These are phyloP conservation scores for Montipora capricornis DNA, from an alignment of 64 coral and sea anemone genomes.

Conservation along the genomic window DNA sequence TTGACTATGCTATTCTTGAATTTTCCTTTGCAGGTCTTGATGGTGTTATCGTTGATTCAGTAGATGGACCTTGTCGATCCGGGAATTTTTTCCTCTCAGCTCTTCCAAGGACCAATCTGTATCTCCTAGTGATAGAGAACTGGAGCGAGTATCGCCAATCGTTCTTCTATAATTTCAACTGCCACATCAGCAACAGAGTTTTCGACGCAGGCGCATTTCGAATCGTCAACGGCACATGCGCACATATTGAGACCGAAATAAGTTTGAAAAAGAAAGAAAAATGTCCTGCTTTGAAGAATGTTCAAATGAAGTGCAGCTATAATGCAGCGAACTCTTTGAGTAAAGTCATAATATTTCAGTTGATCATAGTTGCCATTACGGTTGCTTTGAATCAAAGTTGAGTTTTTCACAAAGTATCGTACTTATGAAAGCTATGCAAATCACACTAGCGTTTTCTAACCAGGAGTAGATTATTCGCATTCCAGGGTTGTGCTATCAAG, in stretches of 20 bases:
- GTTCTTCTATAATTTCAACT: conserved; percentile 98
- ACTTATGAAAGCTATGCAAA: neutral
- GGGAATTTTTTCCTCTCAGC: conserved; percentile 88
- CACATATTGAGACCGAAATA: conserved; percentile 86
- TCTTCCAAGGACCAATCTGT: conserved; percentile 90
- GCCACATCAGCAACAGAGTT: conserved; percentile 91
- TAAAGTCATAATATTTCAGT: neutral
- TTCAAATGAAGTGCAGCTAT: conserved; percentile 90
- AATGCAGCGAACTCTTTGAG: conserved; percentile 46
- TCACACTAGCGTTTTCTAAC: no score
- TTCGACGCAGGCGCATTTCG: conserved; percentile 97
- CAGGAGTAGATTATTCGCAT: no score
- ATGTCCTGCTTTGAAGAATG: conserved; percentile 84
- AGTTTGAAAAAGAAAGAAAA: conserved; percentile 86
- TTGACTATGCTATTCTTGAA: neutral
- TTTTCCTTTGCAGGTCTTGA: conserved; percentile 37
- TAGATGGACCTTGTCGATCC: conserved; percentile 83
- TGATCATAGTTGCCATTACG: neutral
- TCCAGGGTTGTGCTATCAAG: no score
- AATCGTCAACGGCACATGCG: conserved; percentile 97
- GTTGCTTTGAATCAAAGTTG: neutral
- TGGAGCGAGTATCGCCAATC: conserved; percentile 93
- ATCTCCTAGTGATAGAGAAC: conserved; percentile 91
- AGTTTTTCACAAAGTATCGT: neutral
- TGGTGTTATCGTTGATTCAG: conserved; percentile 70